These are phyloP conservation scores for Mesaphorura yosii DNA, from an alignment of 1,140 invertebrate genomes.

Conservation along the genomic window DNA sequence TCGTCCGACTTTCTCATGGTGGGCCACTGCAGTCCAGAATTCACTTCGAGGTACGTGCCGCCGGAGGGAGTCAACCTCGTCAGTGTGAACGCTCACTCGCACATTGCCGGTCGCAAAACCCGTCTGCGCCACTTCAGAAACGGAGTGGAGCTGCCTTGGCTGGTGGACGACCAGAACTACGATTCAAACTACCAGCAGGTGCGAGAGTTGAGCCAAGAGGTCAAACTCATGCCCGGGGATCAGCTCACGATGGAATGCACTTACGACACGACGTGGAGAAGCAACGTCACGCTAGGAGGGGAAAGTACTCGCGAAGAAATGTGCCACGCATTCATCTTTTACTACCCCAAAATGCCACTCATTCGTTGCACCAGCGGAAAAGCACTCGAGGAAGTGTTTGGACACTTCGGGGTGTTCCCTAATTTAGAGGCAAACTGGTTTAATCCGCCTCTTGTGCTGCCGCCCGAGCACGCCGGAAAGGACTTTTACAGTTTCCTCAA, in stretches of 20 bases:
- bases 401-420: constrained; percentile 1
- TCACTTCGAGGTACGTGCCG: constrained; percentile 37
- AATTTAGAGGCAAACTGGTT: not conserved
- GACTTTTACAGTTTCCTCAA: not conserved
- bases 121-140: constrained; percentile 12
- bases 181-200: constrained; percentile 20
- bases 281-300: constrained; percentile 43
- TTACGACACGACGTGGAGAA: constrained; percentile 3
- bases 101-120: constrained; percentile 12
- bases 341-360: constrained; percentile 63
- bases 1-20: not conserved
- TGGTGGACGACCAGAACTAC: constrained; percentile 10
- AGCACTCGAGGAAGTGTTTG: not conserved
- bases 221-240: constrained; percentile 13
- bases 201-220: not conserved
- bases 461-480: not conserved
- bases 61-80: constrained; percentile 11
- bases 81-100: constrained; percentile 11
- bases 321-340: constrained; percentile 68
- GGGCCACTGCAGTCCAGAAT: constrained; percentile 11
- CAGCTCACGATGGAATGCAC: constrained; percentile 17
- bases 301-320: constrained; percentile 72
- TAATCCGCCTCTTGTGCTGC: not conserved
- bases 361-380: constrained; percentile 57
- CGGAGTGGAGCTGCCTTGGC: constrained; percentile 9